Conservation (phyloP, 2,797 vertebrate genomes). For the Ispidina lecontei region DNA sequence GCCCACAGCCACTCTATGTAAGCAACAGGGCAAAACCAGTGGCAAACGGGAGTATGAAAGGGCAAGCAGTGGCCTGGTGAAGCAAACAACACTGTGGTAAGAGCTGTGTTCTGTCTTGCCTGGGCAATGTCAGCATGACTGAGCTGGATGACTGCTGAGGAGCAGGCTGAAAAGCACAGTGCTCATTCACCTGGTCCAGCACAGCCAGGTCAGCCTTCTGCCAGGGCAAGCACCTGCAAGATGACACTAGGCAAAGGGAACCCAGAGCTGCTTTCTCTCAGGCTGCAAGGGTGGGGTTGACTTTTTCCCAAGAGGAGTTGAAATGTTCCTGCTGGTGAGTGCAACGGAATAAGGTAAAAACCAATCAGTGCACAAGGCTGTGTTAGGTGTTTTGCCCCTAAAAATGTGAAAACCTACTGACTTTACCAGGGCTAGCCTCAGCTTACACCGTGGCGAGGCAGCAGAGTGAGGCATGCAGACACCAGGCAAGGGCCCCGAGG, state of each 20-base stretch:
- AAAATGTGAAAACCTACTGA: not conserved
- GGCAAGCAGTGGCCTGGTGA: not conserved
- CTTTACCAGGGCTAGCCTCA: not conserved
- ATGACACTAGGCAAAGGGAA: not conserved
- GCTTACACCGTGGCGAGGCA: not conserved
- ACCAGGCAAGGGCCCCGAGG: not conserved
- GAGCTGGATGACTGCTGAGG: not conserved
- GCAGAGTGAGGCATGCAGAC: not conserved
- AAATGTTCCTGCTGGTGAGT: not conserved
- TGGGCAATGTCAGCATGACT: not conserved
- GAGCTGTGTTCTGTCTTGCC: not conserved
- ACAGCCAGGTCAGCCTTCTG: not conserved
- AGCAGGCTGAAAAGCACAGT: not conserved
- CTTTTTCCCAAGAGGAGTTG: not conserved
- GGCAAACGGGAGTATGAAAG: rapidly evolving
- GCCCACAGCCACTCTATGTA: not conserved
- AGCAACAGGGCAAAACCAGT: not conserved
- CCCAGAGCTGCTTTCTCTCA: rapidly evolving
- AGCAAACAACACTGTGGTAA: rapidly evolving
- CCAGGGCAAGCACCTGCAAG: not conserved
- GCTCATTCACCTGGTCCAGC: rapidly evolving
- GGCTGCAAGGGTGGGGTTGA: not conserved
- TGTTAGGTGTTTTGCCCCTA: not conserved
- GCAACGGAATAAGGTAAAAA: not conserved
- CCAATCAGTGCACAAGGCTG: not conserved